These are phyloP conservation scores for Rhodinocichla rosea DNA, from an alignment of 2,113 vertebrate species.

Conservation along the genomic window DNA sequence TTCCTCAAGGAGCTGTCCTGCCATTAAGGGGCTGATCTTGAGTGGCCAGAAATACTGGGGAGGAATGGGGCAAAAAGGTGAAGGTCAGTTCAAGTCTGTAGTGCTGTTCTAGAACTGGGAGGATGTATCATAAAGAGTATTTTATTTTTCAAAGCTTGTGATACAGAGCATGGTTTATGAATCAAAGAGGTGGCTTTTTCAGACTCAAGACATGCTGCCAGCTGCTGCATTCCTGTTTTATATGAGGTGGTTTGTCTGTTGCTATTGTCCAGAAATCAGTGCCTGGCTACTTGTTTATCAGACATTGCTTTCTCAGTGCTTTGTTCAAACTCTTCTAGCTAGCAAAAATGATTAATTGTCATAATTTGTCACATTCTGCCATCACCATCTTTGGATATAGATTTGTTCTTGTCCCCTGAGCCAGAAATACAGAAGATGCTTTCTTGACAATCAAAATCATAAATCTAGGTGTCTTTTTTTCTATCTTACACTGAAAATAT, in stretches of 20 bases:
- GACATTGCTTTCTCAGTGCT: neutral
- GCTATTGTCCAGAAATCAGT: neutral
- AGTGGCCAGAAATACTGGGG: neutral
- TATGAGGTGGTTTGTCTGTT: neutral
- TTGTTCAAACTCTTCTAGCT: neutral
- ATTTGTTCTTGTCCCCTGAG: neutral
- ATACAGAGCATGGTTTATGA: neutral
- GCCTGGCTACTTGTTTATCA: neutral
- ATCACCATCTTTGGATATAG: neutral
- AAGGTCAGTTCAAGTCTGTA: neutral
- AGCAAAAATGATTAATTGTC: neutral
- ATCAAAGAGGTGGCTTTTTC: neutral
- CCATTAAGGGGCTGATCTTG: neutral
- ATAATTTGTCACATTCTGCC: neutral
- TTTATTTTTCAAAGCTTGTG: neutral
- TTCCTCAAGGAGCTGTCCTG: neutral
- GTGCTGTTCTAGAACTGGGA: neutral
- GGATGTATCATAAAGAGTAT: neutral
- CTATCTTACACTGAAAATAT: neutral
- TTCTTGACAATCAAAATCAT: neutral
- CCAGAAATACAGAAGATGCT: neutral
- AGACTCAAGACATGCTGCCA: neutral
- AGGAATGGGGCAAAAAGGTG: neutral
- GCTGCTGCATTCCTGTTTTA: neutral
- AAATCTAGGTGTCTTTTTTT: neutral